A percentile compares a stretch with the other conserved stretches of the same genome.
Conservation (phyloP, 1,140 invertebrate genomes). For the Lepidurus couesii region DNA sequence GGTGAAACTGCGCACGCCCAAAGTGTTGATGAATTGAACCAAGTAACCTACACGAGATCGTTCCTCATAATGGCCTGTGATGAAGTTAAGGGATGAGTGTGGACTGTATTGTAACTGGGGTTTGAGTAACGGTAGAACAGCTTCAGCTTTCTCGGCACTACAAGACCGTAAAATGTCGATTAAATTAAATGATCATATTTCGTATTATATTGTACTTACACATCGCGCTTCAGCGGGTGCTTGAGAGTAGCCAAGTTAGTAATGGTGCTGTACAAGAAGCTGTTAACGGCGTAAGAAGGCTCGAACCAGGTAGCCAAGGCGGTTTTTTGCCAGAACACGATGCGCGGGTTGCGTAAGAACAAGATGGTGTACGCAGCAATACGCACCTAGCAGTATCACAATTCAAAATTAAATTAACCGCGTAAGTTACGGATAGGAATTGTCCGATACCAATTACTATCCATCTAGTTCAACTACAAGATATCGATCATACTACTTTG, state of each 20-base stretch:
- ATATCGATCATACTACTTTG: too few species aligned
- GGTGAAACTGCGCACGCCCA: conserved; percentile 28
- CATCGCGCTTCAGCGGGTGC: conserved; percentile 29
- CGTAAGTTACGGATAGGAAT: too few species aligned
- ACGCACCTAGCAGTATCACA: conserved; percentile 32
- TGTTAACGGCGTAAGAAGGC: conserved; percentile 36
- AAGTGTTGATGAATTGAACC: conserved; percentile 24
- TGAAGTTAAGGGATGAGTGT: conserved; percentile 20
- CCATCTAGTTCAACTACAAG: too few species aligned
- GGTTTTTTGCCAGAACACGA: conserved; percentile 38
- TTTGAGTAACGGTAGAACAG: conserved; percentile 30
- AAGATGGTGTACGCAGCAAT: conserved; percentile 38
- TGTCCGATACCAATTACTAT: too few species aligned
- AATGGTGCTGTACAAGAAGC: conserved; percentile 38
- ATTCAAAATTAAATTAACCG: too few species aligned
- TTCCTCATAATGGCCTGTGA: conserved; percentile 31
- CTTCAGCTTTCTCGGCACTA: conserved; percentile 25
- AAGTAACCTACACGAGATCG: conserved; percentile 30
- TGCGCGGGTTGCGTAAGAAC: conserved; percentile 36
- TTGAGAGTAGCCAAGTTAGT: conserved; percentile 30
- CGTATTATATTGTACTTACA: not conserved
- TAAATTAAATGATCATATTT: not conserved
- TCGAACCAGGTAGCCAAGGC: conserved; percentile 39
- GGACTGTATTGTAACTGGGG: conserved; percentile 24
- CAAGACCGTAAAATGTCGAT: too few species aligned